Evolutionary conservation across 2,888 invertebrate species (phyloP), one percentile per base, ranked within the genome.

Genomic region (Chouioia cunea): DNA sequence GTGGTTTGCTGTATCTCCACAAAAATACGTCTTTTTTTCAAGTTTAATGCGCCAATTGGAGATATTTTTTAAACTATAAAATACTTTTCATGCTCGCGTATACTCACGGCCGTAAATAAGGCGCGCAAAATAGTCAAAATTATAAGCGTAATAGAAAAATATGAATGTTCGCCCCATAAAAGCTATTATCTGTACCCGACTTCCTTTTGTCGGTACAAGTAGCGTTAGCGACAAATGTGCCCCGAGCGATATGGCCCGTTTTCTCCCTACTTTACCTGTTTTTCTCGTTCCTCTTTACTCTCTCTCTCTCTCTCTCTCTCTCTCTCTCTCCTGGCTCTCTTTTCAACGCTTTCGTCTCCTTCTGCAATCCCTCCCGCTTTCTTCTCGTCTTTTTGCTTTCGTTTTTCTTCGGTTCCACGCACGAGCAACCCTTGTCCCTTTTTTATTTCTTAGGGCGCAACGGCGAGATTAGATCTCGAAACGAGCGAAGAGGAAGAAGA

Each of bases 401-500:
- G n/a, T 27, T 64, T 43, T 53, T 23, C 20, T 18, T 46, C 46
- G 23, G 18, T 50, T 36, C 53, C 47, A 46, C 57, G 23, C 36
- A 56, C 60, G 63, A 27, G 47, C 52, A 68, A 36, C 53, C n/a
- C n/a, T 58, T 12, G 36, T 10, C 36, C 36, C 68, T 62, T 71
- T 70, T 74, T 65, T 46, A 44, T 46, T 70, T 64, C 66, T 70
- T 67, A 64, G 67, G 62, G 27, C 59, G 36, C 16, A 16, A 27
- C n/a, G 23, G 27, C 27, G 56, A 67, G 63, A 71, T 71, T 71
- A 64, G 71, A 77, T 76, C 74, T 70, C 64, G 52, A 23, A 64
- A 43, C 62, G 60, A 73, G 70, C 73, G 43, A 16, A 48, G 44
- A 52, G 54, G 46, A 63, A 70, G 64, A 73, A 57, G 71, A 67